Base-by-base conservation (phyloP, 2,113 vertebrate species). In the Chloroceryle aenea region DNA sequence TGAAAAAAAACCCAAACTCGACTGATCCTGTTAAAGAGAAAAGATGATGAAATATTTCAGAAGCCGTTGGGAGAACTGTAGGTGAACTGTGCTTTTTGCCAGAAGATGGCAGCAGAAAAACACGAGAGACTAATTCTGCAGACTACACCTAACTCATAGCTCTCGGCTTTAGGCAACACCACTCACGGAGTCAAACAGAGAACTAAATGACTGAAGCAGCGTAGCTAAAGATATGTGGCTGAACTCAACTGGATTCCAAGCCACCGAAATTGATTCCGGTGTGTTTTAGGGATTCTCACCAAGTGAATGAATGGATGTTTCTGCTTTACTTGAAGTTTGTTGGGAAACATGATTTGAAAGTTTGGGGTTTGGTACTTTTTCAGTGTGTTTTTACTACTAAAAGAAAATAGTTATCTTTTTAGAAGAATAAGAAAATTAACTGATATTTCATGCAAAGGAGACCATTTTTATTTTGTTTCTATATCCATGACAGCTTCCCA, bases 61-160 rank as follows among this genome's bases (percentile, higher is more conserved):
- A 56, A 68, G 30, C 30, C 29, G 6, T 12, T 2, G 4, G 23
- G 21, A 59, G 17, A 59, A 6, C 13, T 26, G 16, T 18, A 30
- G 38, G 26, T 45, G 34, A 72, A 42, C 7, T n/a, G 15, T 34
- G 17, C 14, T 12, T 76, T 86, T 48, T 81, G 40, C 94, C 98
- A 97, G 95, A 69, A 97, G 98, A 96, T 97, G 97, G 97, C 97
- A 98, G 97, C 95, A 98, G 95, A 40, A 74, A 79, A 55, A 82
- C 91, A 63, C 0, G n/a, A 1, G 52, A n/a, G 58, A 47, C 1
- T 43, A 10, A 17, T 52, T 52, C 11, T 3, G 7, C 9, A 20
- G 25, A 40, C 7, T 10, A 9, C 6, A 9, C 6, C 32, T 9
- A 6, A 0, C 38, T 67, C 12, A 2, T 21, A 4, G 20, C 5